Conservation (phyloP, 2,888 invertebrate species). For the Diogma glabrata region DNA sequence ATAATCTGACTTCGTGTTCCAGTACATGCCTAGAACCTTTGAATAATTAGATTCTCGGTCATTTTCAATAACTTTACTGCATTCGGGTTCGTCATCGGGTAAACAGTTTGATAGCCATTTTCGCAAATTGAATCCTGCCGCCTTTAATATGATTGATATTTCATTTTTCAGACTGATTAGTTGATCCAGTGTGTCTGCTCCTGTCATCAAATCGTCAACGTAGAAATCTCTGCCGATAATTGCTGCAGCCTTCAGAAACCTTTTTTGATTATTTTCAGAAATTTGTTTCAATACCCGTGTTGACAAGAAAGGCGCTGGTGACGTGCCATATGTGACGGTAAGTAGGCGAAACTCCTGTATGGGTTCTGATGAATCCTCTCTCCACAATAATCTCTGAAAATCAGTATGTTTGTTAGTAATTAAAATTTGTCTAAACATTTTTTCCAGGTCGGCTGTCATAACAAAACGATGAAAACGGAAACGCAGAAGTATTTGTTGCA, state of each 20-base stretch:
- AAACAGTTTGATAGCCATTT: no score
- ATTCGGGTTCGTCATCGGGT: no score
- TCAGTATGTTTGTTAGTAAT: background rate
- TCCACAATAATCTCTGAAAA: constrained; percentile 1
- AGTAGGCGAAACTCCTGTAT: background rate
- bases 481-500: background rate
- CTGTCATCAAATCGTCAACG: constrained; percentile 21
- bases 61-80: no score
- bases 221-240: constrained; percentile 19
- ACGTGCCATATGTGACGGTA: no score
- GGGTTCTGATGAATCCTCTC: background rate
- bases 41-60: no score
- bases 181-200: constrained; percentile 12
- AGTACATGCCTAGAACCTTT: no score
- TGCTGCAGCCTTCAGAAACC: constrained; percentile 18
- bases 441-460: no score
- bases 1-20: no score
- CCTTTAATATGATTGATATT: no score
- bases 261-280: constrained; percentile 18
- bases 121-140: no score
- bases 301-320: no score
- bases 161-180: background rate
- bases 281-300: no score
- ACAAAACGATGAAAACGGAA: constrained; percentile 1
- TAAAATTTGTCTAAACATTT: background rate